phyloP scores from a whole-genome alignment of 2,888 invertebrate species.

The Drosophila phalerata region DNA sequence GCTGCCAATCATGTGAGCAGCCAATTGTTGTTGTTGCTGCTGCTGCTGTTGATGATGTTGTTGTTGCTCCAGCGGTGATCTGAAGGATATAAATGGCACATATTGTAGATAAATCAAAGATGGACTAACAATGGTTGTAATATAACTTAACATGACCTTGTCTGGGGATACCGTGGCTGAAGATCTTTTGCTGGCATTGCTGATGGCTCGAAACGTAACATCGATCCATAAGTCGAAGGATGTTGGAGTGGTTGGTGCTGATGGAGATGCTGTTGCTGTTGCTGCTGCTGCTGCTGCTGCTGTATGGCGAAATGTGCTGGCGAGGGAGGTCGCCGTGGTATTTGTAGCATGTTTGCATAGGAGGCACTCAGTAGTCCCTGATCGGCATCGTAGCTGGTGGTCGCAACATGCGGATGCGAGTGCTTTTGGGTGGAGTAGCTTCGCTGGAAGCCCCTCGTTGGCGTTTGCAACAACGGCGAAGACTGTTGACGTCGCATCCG shows the following conservation, averaged over 20 bases:
- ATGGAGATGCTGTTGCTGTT: conserved; percentile 54
- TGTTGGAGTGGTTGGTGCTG: conserved; percentile 56
- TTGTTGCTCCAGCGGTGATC: conserved; percentile 61
- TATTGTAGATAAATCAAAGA: background rate
- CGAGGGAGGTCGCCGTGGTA: conserved; percentile 67
- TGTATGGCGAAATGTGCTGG: conserved; percentile 73
- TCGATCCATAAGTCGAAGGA: conserved; percentile 61
- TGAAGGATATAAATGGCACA: conserved; percentile 11
- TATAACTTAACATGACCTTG: conserved; percentile 41
- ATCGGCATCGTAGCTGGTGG: conserved; percentile 79
- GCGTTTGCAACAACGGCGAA: conserved; percentile 78
- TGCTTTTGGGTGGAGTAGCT: conserved; percentile 83
- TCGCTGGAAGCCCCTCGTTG: conserved; percentile 83
- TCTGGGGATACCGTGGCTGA: conserved; percentile 60
- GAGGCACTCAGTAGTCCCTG: conserved; percentile 63
- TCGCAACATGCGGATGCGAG: conserved; percentile 68
- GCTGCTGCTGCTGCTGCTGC: conserved; percentile 62
- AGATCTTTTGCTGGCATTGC: conserved; percentile 65
- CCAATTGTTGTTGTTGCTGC: conserved; percentile 50
- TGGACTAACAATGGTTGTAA: background rate
- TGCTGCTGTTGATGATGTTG: conserved; percentile 19
- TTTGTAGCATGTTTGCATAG: conserved; percentile 78
- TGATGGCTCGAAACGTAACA: conserved; percentile 64
- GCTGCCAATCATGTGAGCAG: conserved; percentile 62
- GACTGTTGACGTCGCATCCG: conserved; percentile 86